Evolutionary conservation across 2,888 invertebrate species (phyloP), one percentile per base, ranked within the genome.

Genomic region (Baronia brevicornis): DNA sequence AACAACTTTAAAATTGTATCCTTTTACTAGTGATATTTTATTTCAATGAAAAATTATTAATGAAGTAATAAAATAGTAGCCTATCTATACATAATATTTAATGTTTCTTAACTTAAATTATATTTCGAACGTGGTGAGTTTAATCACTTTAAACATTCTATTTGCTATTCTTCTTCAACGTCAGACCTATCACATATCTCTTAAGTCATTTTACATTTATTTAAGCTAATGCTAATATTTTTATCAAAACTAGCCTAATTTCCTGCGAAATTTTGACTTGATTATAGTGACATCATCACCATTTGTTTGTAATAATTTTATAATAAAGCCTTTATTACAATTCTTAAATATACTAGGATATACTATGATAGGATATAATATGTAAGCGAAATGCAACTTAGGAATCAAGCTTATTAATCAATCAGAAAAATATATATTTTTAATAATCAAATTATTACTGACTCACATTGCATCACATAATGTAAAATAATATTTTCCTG

Each of bases 61-160:
- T 29, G 38, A 37, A 37, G 21, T 39, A 41, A 40, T 37, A 40
- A 40, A 35, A 38, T 28, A 44, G 29, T 39, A 41, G 31, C 26
- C 24, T 33, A 37, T 37, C 35, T 36, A 28, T 39, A 37, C 38
- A 29, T 26, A 43, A 39, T 38, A 33, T 43, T 44, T 46, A 33
- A 35, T 39, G 33, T 31, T 38, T 35, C 39, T 5, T 37, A 43
- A 38, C 42, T 44, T 33, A 43, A 39, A 44, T 41, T 48, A 54
- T 17, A 25, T 44, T 44, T 61, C 61, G 80, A 64, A 82, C 82
- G 79, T 82, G 82, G 82, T 82, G 78, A 77, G 79, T 64, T 82
- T 82, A 55, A 66, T 37, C 74, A 78, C 77, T 73, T 28, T 20
- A 23, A 41, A 36, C 9, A 30, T 35, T 38, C 41, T 32, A 35